phyloP scores from a whole-genome alignment of 1,140 invertebrate species.

The Berghia stephanieae region DNA sequence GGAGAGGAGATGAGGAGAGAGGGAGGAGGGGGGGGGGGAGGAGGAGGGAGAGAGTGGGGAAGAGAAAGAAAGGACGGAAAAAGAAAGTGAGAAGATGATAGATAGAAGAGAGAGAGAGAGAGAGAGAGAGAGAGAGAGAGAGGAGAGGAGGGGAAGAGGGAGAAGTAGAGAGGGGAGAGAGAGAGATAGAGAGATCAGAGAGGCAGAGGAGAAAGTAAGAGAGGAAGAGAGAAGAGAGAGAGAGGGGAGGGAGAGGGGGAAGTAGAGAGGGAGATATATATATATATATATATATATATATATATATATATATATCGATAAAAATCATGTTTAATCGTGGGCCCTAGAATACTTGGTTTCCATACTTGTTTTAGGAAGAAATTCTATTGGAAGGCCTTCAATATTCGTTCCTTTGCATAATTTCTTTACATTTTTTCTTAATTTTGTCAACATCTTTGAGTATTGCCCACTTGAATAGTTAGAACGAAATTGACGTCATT shows the following conservation, averaged over 20 bases:
- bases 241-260: not conserved
- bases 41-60: too few relatives aligned
- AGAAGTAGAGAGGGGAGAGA: not conserved
- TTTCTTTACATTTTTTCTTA: not conserved
- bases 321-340: too few relatives aligned
- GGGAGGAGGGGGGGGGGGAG: too few relatives aligned
- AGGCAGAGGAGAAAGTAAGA: conserved; percentile 20
- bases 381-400: too few relatives aligned
- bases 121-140: not conserved
- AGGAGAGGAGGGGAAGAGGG: not conserved
- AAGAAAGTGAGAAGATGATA: not conserved
- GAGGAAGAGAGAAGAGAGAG: not conserved
- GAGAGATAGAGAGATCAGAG: conserved; percentile 10
- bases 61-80: too few relatives aligned
- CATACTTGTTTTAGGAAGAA: not conserved
- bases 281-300: not conserved
- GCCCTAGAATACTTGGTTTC: not conserved
- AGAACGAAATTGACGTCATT: too few relatives aligned
- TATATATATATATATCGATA: too few relatives aligned
- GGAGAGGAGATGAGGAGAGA: too few relatives aligned
- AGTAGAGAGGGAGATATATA: conserved; percentile 3
- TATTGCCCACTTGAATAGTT: too few relatives aligned
- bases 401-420: not conserved
- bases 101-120: not conserved
- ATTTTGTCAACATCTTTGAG: not conserved